These are phyloP conservation scores for Gymnopithys bicolor DNA, from an alignment of 2,797 vertebrate species.

Conservation along the genomic window DNA sequence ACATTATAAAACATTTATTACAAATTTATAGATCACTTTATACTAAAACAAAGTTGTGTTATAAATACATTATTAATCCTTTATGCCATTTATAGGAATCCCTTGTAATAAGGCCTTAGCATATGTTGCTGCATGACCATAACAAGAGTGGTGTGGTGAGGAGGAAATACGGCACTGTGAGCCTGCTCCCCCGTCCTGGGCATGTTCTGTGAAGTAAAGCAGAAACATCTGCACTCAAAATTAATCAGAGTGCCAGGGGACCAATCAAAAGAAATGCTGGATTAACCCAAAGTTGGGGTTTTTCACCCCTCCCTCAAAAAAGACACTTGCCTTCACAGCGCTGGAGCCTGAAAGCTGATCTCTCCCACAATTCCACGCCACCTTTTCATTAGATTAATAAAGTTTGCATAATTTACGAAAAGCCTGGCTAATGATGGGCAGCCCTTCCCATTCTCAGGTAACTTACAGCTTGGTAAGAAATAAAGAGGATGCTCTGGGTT, in stretches of 20 bases:
- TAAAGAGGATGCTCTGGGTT: background rate
- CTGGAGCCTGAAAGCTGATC: background rate
- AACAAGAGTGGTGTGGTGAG: background rate
- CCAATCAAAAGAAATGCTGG: background rate
- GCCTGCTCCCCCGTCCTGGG: background rate
- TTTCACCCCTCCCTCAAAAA: background rate
- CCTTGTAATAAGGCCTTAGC: constrained; percentile 71
- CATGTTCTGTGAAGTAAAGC: background rate
- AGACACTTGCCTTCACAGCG: background rate
- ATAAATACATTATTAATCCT: constrained; percentile 84
- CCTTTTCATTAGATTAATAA: background rate
- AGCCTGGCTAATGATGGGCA: background rate
- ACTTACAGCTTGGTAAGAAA: background rate
- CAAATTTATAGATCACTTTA: constrained; percentile 81
- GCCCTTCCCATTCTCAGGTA: background rate
- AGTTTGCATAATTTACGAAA: background rate
- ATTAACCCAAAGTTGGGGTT: background rate
- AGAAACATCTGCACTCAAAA: constrained; percentile 44
- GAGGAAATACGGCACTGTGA: background rate
- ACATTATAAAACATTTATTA: constrained; percentile 86
- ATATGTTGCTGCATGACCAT: background rate
- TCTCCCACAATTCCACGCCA: background rate
- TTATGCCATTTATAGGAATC: constrained; percentile 71
- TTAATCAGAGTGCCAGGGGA: background rate
- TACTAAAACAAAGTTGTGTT: constrained; percentile 76